A percentile compares a stretch with the other conserved stretches of the same genome.
Evolutionary conservation across 2,797 vertebrate genomes (phyloP).

Genomic region (Ciconia nigra): DNA sequence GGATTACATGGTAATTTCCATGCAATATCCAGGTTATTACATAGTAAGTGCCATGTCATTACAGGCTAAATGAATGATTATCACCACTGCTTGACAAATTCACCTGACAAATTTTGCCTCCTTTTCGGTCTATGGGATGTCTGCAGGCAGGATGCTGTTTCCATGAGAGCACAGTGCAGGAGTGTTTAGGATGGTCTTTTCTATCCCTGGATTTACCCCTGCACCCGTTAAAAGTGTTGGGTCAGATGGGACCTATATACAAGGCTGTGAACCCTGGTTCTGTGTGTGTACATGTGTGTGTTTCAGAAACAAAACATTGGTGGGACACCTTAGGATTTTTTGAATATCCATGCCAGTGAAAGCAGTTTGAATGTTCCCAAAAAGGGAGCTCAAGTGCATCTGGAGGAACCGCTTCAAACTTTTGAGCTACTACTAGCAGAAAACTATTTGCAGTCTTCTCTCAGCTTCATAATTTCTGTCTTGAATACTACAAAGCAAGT

Average conservation of each 20-base stretch:
- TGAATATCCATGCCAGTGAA: background rate
- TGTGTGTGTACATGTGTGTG: too few relatives aligned
- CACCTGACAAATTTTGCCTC: conserved; percentile 27
- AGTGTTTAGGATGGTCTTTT: accelerated
- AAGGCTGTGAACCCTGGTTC: background rate
- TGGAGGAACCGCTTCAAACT: background rate
- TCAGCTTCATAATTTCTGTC: background rate
- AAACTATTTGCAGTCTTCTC: background rate
- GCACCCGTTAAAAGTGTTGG: too few relatives aligned
- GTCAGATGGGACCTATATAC: accelerated
- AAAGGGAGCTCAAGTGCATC: background rate
- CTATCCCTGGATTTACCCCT: background rate
- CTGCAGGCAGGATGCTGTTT: background rate
- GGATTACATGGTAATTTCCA: conserved; percentile 67
- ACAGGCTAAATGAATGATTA: conserved; percentile 55
- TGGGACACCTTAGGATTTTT: background rate
- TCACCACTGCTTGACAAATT: conserved; percentile 51
- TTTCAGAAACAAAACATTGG: background rate
- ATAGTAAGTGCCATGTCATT: conserved; percentile 56
- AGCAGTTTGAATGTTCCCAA: background rate
- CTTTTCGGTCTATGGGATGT: background rate
- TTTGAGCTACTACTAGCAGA: background rate
- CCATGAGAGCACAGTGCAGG: background rate
- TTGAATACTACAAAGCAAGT: background rate
- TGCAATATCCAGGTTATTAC: conserved; percentile 62